Base-by-base conservation (phyloP, 2,113 vertebrate species). In the Patagioenas fasciata region DNA sequence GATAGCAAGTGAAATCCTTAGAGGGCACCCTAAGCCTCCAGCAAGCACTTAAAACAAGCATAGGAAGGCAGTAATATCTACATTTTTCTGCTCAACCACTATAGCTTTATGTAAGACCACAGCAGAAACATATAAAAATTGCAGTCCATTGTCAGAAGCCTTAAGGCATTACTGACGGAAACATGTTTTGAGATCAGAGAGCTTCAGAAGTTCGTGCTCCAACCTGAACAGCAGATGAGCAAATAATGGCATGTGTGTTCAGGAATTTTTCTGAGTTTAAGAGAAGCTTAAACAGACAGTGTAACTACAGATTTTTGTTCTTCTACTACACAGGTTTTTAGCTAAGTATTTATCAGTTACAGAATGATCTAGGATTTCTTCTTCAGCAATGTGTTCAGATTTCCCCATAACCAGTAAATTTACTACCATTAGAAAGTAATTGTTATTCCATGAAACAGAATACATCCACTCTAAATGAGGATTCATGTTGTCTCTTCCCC, bases 191-290 rank as follows among this genome's bases (percentile, higher is more conserved):
- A 57, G 31, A 92, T 84, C 10, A 77, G 38, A 48, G 5, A 84
- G 28, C 38, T 81, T 81, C 54, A 47, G 19, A 90, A 69, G 12
- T n/a, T 48, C 61, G 36, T 85, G 26, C 32, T 74, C n/a, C 60
- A 66, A 57, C 13, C 0, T 32, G 47, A 53, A 66, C 0, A 70
- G 32, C 13, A 66, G 60, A 65, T 15, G 13, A 85, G 9, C 8
- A 85, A 87, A 20, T 74, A 54, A 89, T 36, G 16, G 34, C 40
- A 17, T 15, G 38, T 10, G 14, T 24, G 51, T 14, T 88, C 14
- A 69, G 32, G 23, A 77, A 13, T 24, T 77, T 50, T 80, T 69
- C 13, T 9, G 26, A 48, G 15, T 72, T 51, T 34, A 83, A 83
- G 15, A 34, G 21, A 90, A 71, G 15, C n/a, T 75, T 36, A 67